Conservation (phyloP, 2,888 invertebrate species). For the Heliconius ismenius region DNA sequence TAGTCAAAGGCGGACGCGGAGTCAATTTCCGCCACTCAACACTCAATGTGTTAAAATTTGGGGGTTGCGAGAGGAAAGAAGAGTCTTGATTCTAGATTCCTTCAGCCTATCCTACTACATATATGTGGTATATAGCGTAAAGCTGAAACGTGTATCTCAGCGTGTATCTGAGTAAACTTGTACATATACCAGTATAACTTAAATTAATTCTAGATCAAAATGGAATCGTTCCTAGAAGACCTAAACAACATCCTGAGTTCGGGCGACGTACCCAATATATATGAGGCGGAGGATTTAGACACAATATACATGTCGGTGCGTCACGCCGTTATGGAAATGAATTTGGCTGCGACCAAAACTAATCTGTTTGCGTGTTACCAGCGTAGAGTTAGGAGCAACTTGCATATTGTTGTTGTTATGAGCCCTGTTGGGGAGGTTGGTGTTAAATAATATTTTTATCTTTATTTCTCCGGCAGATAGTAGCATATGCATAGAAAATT, state of each 20-base stretch:
- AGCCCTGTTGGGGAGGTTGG: slow-evolving; percentile 90
- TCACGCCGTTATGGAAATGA: slow-evolving; percentile 88
- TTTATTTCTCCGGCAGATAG: no score
- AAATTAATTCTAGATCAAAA: slow-evolving; percentile 85
- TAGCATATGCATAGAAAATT: no score
- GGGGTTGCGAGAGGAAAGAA: no score
- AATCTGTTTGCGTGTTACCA: slow-evolving; percentile 93
- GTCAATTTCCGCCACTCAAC: neutral
- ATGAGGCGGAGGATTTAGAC: slow-evolving; percentile 90
- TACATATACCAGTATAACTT: no score
- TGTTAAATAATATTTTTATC: neutral
- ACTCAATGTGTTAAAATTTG: neutral
- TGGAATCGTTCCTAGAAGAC: slow-evolving; percentile 93
- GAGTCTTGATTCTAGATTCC: no score
- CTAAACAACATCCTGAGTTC: slow-evolving; percentile 93
- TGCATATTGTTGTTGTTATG: slow-evolving; percentile 89
- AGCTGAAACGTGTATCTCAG: neutral
- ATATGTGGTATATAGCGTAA: neutral
- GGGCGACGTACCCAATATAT: slow-evolving; percentile 95
- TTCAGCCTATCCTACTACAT: neutral
- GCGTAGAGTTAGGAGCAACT: slow-evolving; percentile 88
- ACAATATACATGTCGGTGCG: slow-evolving; percentile 87
- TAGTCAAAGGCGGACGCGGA: no score
- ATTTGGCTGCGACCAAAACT: slow-evolving; percentile 88
- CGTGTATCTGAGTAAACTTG: no score